Base-by-base conservation (phyloP, 2,797 vertebrate genomes). In the Poecilia gillii region DNA sequence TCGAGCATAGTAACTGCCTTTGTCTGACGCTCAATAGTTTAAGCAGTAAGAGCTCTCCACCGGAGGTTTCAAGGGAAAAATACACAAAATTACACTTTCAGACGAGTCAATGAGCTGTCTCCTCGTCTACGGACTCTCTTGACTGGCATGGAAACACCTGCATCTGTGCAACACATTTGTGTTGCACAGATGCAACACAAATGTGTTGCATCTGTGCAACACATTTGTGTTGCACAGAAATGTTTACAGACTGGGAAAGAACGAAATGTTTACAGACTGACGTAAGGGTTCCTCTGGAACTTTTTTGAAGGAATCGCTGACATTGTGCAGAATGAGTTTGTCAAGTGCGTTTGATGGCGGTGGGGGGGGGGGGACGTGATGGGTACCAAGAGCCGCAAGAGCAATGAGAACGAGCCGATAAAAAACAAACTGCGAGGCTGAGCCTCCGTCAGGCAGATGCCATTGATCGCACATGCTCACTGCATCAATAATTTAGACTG, bases 401-500 rank as follows among this genome's bases (percentile, higher is more conserved):
- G 84, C 73, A 73, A 64, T 83, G 75, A 73, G 83, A 89, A 78
- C 64, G 84, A 87, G 72, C 85, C 85, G 47, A 89, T 89, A 87
- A 89, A 91, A 90, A 82, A 83, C 76, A 36, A 62, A 81, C 82
- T 76, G 49, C 79, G 74, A 70, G 81, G 74, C 78, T 72, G 73
- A 85, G 84, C 87, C 86, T 89, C 84, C 77, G 85, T 90, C 87
- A 83, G 87, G 84, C 90, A 83, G 78, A 83, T 74, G 47, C 78
- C 86, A 92, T 94, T 89, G 89, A 93, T 93, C 72, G 80, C 85
- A 79, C 83, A 80, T 74, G 72, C 75, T 82, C 81, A 81, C 78
- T 81, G 57, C 90, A 95, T 96, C 90, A 95, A 96, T 96, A 94
- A 96, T 96, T 93, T 87, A 96, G 82, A 47, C 77, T 31, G 85